Percentiles rank a stretch among this genome's conserved stretches.
Evolutionary conservation across 2,888 invertebrate species (phyloP).

Genomic region (Agrochola litura): DNA sequence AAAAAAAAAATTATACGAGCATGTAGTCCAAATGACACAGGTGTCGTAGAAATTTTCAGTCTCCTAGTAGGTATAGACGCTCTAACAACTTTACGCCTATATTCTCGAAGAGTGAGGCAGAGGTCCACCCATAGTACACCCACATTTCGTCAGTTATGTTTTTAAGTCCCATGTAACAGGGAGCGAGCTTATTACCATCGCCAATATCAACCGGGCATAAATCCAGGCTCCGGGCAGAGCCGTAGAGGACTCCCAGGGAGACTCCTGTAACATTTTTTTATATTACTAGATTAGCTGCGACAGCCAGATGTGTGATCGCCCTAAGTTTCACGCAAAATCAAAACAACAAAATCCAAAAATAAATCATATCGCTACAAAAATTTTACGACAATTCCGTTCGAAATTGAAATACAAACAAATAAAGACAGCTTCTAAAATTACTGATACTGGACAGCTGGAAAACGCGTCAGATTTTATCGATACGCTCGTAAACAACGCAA

Average conservation of each 20-base stretch:
- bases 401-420: conserved; percentile 61
- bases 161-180: background rate
- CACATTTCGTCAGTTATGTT: background rate
- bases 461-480: conserved; percentile 61
- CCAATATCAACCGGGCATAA: background rate
- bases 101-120: background rate
- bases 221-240: background rate
- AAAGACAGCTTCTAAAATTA: conserved; percentile 57
- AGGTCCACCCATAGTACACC: background rate
- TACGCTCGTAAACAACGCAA: conserved; percentile 50
- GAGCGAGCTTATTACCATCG: background rate
- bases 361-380: conserved; percentile 32
- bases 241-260: too few species aligned
- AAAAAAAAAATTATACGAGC: background rate
- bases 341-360: conserved; percentile 35
- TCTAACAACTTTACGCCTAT: background rate
- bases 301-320: background rate
- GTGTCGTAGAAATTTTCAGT: background rate
- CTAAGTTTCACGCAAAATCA: background rate
- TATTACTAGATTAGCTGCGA: background rate
- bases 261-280: background rate
- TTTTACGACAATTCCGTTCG: conserved; percentile 28
- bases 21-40: background rate
- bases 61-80: background rate
- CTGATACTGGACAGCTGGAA: conserved; percentile 38